Percentiles rank a stretch among this genome's conserved stretches.
phyloP scores from a whole-genome alignment of 2,113 vertebrate genomes.

The Tricholaema leucomelas region DNA sequence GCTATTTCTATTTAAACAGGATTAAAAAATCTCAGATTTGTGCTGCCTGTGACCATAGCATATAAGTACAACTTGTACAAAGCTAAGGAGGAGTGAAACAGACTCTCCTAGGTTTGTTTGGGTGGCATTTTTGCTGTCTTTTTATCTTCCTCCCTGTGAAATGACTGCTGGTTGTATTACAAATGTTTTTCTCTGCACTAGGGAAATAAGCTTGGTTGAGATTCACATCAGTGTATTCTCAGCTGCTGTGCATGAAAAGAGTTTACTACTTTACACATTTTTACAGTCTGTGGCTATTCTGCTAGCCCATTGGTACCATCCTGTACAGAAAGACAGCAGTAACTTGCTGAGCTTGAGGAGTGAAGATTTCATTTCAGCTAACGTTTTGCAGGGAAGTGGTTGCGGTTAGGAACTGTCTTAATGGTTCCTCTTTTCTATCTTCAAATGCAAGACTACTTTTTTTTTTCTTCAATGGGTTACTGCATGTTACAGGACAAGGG shows the following conservation, averaged over 20 bases:
- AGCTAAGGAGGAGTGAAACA: neutral
- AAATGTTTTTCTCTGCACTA: neutral
- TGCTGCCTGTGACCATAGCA: neutral
- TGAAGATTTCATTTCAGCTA: neutral
- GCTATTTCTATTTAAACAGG: constrained; percentile 2
- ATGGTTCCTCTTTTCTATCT: neutral
- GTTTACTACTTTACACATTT: neutral
- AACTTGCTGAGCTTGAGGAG: neutral
- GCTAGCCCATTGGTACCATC: neutral
- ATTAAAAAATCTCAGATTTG: neutral
- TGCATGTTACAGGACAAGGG: too few species aligned
- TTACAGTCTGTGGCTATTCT: neutral
- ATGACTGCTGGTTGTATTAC: neutral
- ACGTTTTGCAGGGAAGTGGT: neutral
- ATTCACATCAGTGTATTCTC: neutral
- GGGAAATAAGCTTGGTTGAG: neutral
- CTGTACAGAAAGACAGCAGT: neutral
- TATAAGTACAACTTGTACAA: neutral
- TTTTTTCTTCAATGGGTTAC: neutral
- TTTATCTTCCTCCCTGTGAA: neutral
- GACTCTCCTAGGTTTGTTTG: neutral
- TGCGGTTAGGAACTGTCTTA: neutral
- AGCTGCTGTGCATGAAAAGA: neutral
- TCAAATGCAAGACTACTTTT: neutral
- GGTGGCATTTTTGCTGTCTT: neutral